These are phyloP conservation scores for Cladopsammia gracilis DNA, from an alignment of 64 coral and sea anemone species.

Conservation along the genomic window DNA sequence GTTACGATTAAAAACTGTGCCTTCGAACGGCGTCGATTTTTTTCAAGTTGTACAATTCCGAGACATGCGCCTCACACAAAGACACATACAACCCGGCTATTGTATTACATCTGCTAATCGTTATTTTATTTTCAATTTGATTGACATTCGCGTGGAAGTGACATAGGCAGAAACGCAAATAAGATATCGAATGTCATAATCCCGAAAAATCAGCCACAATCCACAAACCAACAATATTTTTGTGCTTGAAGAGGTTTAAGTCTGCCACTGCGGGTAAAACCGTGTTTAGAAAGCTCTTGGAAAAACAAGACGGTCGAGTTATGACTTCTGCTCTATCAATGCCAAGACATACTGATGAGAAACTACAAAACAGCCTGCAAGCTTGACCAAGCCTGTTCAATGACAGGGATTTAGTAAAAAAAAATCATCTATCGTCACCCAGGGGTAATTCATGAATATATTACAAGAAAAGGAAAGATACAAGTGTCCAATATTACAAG, in stretches of 20 bases:
- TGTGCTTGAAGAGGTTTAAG: neutral
- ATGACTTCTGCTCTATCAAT: no score
- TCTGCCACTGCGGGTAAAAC: neutral
- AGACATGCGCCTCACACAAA: constrained; percentile 23
- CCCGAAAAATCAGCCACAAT: neutral
- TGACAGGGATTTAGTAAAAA: no score
- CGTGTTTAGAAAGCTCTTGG: neutral
- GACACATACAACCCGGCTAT: neutral
- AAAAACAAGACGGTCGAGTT: neutral
- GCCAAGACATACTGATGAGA: no score
- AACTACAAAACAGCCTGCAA: no score
- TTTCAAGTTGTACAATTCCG: constrained; percentile 15
- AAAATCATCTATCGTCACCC: no score
- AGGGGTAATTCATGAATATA: no score
- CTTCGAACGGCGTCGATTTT: constrained; percentile 6
- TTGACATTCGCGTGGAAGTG: constrained; percentile 44
- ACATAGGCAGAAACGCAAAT: constrained; percentile 21
- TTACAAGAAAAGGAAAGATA: no score
- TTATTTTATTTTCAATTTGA: constrained; percentile 33
- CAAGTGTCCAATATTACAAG: no score
- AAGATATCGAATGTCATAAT: neutral
- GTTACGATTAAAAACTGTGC: neutral
- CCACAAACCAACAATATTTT: neutral
- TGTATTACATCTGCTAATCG: constrained; percentile 34
- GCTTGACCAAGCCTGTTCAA: no score